Base-by-base conservation (phyloP, 2,888 invertebrate species). In the Chrysina gloriosa region DNA sequence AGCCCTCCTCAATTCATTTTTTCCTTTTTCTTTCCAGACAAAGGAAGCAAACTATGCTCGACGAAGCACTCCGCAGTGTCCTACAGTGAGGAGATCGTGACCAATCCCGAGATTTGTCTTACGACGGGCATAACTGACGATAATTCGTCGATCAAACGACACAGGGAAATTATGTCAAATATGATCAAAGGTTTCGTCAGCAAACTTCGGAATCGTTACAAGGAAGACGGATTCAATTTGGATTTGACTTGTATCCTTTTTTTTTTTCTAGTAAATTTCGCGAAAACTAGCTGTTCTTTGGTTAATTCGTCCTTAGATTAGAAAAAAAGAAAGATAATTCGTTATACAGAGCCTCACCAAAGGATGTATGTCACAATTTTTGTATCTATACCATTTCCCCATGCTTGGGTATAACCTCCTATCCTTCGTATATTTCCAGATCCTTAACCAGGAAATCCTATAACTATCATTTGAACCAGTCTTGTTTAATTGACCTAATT, bases 181-280 rank as follows among this genome's bases (percentile, higher is more conserved):
- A 92, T 92, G 75, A 89, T 97, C 82, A 94, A 95, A 86, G 92
- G 89, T 80, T 89, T 97, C 77, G 98, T 99, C 79, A 97, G 97
- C 86, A 96, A 94, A 85, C 92, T 94, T 81, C 92, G 98, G 81
- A 92, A 92, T 84, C 90, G 99, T 77, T 97, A 94, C 84, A 92
- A 92, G 79, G 90, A 95, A 82, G 95, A 96, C 85, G 98, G 97
- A 77, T 98, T 95, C 85, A 93, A 99, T 87, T 88, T 99, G 85
- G 99, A 99, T 89, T 90, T 99, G 82, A 95, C 98, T 74, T 99
- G 98, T 98, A 93, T 92, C 91, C 90, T 89, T 88, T 88, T 65
- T 45, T n/a, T 27, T 4, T 45, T 16, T 5, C 7, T 16, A 6
- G 6, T 47, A n/a, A 31, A 31, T n/a, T n/a, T n/a, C n/a, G n/a